Conservation (phyloP, 2,113 vertebrate genomes). For the Neodontobutis hainanensis region DNA sequence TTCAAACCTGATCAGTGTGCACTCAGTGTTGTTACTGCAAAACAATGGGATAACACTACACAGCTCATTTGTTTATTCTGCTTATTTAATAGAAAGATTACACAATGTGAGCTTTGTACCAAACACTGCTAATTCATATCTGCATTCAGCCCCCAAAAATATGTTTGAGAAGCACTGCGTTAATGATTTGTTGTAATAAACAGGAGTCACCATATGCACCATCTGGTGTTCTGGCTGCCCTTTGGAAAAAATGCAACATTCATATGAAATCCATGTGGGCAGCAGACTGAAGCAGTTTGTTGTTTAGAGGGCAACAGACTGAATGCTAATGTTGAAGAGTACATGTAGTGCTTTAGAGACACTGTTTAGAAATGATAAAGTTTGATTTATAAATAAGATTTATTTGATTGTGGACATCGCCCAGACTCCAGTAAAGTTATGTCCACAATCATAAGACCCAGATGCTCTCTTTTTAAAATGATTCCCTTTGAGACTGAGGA, state of each 20-base stretch:
- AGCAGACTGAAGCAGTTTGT: constrained; percentile 10
- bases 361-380: too few species aligned
- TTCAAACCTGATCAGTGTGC: constrained; percentile 6
- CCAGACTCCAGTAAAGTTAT: too few species aligned
- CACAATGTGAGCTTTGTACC: neutral
- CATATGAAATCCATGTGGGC: neutral
- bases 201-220: constrained; percentile 1
- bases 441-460: too few species aligned
- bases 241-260: constrained; percentile 3
- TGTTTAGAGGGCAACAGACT: neutral
- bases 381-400: too few species aligned
- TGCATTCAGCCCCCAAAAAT: neutral
- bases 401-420: too few species aligned
- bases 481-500: too few species aligned
- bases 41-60: neutral
- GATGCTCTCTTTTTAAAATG: too few species aligned
- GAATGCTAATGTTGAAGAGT: neutral
- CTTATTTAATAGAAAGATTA: neutral
- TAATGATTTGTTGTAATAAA: neutral
- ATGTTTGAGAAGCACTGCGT: neutral
- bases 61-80: neutral
- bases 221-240: constrained; percentile 1
- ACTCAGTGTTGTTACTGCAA: neutral
- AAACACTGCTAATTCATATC: neutral
- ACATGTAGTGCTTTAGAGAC: too few species aligned